Conservation (phyloP, 2,797 vertebrate genomes). For the Crax fasciolata region DNA sequence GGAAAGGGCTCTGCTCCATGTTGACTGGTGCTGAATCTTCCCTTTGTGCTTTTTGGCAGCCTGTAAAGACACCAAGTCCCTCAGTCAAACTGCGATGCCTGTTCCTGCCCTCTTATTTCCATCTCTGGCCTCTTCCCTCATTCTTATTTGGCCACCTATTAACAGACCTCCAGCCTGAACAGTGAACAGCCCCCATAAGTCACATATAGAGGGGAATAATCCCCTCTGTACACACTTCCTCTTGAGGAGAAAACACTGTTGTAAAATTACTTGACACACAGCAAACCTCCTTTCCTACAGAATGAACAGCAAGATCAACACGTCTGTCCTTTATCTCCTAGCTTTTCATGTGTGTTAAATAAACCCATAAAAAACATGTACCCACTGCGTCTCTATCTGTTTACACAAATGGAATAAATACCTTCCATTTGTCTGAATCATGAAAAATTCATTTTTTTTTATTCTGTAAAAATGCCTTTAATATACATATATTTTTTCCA, state of each 20-base stretch:
- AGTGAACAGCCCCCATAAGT: neutral
- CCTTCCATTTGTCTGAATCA: neutral
- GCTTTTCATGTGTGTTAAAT: neutral
- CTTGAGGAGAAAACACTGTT: neutral
- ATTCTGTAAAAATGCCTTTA: neutral
- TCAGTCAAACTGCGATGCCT: neutral
- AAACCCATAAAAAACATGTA: neutral
- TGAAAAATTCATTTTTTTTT: neutral
- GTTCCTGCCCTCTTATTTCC: neutral
- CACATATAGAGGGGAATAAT: neutral
- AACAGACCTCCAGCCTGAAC: neutral
- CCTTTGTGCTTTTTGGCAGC: neutral
- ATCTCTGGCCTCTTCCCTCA: neutral
- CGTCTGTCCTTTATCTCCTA: neutral
- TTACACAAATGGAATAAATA: neutral
- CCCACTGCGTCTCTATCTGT: neutral
- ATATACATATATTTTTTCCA: neutral
- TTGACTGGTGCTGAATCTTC: neutral
- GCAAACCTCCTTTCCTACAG: neutral
- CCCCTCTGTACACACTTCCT: neutral
- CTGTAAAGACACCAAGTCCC: neutral
- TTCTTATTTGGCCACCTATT: neutral
- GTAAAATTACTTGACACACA: neutral
- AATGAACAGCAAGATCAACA: neutral
- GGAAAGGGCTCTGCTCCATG: neutral